These are phyloP conservation scores for Pseudopodoces humilis DNA, from an alignment of 2,113 vertebrate genomes.

Conservation along the genomic window DNA sequence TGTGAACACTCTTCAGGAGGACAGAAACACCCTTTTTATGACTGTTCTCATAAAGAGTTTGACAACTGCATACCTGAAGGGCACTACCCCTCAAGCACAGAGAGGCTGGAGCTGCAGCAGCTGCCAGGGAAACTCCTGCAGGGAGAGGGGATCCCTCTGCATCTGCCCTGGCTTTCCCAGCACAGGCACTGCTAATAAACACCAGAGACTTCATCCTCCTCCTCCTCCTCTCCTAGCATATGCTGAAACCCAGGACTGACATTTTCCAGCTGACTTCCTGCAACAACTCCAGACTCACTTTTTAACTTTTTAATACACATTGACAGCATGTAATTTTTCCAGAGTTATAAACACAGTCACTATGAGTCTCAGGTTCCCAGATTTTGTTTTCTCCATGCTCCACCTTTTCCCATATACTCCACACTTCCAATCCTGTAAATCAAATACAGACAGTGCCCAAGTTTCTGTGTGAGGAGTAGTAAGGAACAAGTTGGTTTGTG, in stretches of 20 bases:
- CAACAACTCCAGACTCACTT: neutral
- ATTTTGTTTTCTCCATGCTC: neutral
- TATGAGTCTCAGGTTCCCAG: neutral
- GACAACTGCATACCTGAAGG: neutral
- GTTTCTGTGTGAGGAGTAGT: neutral
- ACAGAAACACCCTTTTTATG: neutral
- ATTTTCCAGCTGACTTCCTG: conserved; percentile 14
- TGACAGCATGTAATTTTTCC: neutral
- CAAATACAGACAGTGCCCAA: neutral
- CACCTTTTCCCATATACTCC: neutral
- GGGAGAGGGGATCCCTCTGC: neutral
- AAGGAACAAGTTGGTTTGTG: neutral
- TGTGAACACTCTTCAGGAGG: neutral
- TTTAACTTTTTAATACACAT: neutral
- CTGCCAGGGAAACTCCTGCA: neutral
- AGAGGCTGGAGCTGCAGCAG: neutral
- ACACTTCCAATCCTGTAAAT: neutral
- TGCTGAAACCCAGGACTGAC: neutral
- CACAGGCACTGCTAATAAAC: neutral
- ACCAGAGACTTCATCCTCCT: neutral
- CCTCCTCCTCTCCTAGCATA: neutral
- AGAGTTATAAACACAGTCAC: neutral
- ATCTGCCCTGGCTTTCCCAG: neutral
- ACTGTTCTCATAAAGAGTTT: neutral
- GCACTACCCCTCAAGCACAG: neutral